Base-by-base conservation (phyloP, 2,797 vertebrate genomes). In the Hydrolagus colliei region DNA sequence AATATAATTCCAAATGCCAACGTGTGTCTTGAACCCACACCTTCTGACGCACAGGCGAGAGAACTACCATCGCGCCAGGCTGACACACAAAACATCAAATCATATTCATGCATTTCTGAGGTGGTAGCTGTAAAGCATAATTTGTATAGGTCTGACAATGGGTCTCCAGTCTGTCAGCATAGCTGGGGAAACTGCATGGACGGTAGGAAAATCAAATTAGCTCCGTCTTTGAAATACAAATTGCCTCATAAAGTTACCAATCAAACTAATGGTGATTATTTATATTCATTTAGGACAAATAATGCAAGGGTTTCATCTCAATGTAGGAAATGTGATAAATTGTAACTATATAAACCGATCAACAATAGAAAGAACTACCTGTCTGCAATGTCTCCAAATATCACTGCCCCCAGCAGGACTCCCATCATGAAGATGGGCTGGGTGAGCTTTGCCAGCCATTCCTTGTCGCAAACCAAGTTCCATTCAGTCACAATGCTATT, bases 401-500 rank as follows among this genome's bases (percentile, higher is more conserved):
- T 86, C 87, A 98, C 89, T 0, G 97, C 96, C 86, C 98, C 98
- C 2, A 97, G 88, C 88, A 99, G 91, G 85, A 98, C 96, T 88
- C 97, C 97, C 86, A 97, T 63, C 97, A 98, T 98, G 92, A 98
- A 98, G 0, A 91, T 94, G 73, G 97, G 96, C 89, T 99, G 97
- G 86, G 95, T 93, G 88, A 97, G 88, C 90, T 95, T 96, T 87
- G 95, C 95, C 27, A 97, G 91, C 96, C 96, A 98, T 89, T 95
- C 95, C 62, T 86, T 90, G 20, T 96, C 95, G 90, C 98, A 99
- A 88, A 98, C 96, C 89, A 99, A 90, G 89, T 97, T 92, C 97
- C 97, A 97, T 61, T 96, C 93, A 0, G 95, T 97, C 87, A 97
- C 97, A 68, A 97, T 95, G 76, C 94, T 98, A 87, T 93, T 95